These are phyloP conservation scores for Platyrinchus mystaceus DNA, from an alignment of 2,797 vertebrate species.

Conservation along the genomic window DNA sequence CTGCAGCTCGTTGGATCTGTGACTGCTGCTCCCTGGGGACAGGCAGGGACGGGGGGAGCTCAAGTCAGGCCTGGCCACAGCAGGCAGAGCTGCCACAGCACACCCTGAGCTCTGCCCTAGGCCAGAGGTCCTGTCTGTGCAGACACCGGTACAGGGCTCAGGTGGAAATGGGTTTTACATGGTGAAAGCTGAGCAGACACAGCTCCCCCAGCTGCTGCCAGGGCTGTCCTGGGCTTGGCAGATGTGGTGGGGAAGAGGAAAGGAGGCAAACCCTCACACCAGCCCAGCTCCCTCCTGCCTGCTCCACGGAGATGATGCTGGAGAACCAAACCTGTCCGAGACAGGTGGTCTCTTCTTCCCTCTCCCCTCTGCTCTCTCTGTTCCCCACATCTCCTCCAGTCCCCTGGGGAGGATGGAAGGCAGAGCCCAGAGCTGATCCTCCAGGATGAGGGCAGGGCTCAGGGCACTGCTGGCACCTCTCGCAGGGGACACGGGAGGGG, in stretches of 20 bases:
- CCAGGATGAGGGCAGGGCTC: not conserved
- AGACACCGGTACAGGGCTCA: fast-evolving
- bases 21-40: not conserved
- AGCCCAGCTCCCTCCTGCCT: not conserved
- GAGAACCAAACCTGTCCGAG: not conserved
- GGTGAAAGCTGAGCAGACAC: not conserved
- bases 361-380: not conserved
- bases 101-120: not conserved
- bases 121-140: not conserved
- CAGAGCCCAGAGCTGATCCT: constrained; percentile 1
- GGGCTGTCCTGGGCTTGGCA: not conserved
- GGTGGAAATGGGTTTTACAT: not conserved
- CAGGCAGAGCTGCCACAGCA: not conserved
- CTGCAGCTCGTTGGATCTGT: not conserved
- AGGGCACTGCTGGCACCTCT: not conserved
- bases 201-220: not conserved
- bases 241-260: not conserved
- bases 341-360: not conserved
- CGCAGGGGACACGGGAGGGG: not conserved
- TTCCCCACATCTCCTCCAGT: not conserved
- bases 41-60: not conserved
- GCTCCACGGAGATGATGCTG: not conserved
- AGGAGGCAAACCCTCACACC: not conserved
- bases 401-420: not conserved
- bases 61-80: not conserved